Evolutionary conservation across 2,888 invertebrate genomes (phyloP), one percentile per base, ranked within the genome.

Genomic region (Ferrisia virgata): DNA sequence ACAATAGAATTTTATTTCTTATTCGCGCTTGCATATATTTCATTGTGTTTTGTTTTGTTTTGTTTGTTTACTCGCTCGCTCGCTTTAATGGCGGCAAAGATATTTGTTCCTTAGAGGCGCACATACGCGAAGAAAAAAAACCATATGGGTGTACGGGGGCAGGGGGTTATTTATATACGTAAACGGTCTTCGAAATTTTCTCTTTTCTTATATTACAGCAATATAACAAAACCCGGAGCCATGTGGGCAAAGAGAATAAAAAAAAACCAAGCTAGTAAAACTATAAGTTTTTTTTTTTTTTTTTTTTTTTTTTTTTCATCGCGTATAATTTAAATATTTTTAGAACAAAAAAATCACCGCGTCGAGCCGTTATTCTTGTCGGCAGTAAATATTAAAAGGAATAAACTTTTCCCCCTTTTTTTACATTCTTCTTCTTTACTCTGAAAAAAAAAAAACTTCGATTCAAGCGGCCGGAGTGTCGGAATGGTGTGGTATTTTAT

Each of bases 1-100:
- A 76, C 72, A 76, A 76, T 76, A 76, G 72, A 76, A 76, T 76
- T 76, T 76, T 76, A 76, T 76, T 76, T 76, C 72, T n/a, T 36
- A 36, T 76, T 76, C 36, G 31, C 72, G 36, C 15, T 9, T 53
- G 5, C 36, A 76, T 36, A 36, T 76, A 33, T 76, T 76, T 76
- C 18, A 33, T 76, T 72, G n/a, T 31, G 72, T 76, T 64, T 58
- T 58, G 8, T 22, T n/a, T n/a, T n/a, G 11, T 43, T 1, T 47
- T 47, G 18, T 4, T 47, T 47, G 5, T 3, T 22, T 53, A 6
- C 5, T 0, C 53, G 15, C 2, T n/a, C n/a, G 2, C 2, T 25
- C 0, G 25, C 18, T 22, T 8, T 76, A 36, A 76, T 76, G 72
- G 72, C 36, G 36, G 72, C 36, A 13, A 25, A 31, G 64, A 64